Base-by-base conservation (phyloP, 2,797 vertebrate genomes). In the Miichthys miiuy region DNA sequence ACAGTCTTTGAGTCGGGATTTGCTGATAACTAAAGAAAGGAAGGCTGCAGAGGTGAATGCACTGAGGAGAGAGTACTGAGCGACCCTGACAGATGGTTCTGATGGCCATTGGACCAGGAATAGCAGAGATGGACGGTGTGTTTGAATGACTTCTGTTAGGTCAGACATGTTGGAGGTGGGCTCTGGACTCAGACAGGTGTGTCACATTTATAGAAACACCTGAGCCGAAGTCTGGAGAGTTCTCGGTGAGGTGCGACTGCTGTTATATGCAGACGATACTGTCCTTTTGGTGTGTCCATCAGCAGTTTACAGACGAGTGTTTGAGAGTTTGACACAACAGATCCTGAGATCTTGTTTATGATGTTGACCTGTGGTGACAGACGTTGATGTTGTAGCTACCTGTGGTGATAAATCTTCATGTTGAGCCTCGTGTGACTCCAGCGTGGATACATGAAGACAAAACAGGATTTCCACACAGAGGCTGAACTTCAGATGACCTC, bases 211-310 rank as follows among this genome's bases (percentile, higher is more conserved):
- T 50, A 12, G 41, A 68, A 60, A 27, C 41, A 27, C n/a, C 16
- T 50, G 41, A 70, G 58, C 62, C 4, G 13, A 69, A 38, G 58
- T 60, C 8, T 9, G 38, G 47, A 41, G 44, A 48, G 21, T 1
- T 42, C 65, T 62, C 10, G 30, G 3, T 60, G 54, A 42, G 5
- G 21, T 25, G 12, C 14, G 21, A 20, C 7, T 80, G 48, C 14
- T 66, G 41, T 21, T 54, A 21, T 61, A 47, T 65, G 38, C 60
- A 61, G 50, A 75, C 52, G 70, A 72, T 72, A 5, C 7, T n/a
- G 18, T 41, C 20, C 8, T 58, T 72, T 27, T 51, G 10, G 25
- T 55, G n/a, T 55, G 50, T 1, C n/a, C 52, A 5, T 34, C 14
- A 44, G 2, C 6, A 17, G 11, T 74, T 60, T 18, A 30, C 60